A percentile compares a stretch with the other conserved stretches of the same genome.
Conservation (phyloP, 92 coral and sea anemone species). For the Parazoanthus swiftii region DNA sequence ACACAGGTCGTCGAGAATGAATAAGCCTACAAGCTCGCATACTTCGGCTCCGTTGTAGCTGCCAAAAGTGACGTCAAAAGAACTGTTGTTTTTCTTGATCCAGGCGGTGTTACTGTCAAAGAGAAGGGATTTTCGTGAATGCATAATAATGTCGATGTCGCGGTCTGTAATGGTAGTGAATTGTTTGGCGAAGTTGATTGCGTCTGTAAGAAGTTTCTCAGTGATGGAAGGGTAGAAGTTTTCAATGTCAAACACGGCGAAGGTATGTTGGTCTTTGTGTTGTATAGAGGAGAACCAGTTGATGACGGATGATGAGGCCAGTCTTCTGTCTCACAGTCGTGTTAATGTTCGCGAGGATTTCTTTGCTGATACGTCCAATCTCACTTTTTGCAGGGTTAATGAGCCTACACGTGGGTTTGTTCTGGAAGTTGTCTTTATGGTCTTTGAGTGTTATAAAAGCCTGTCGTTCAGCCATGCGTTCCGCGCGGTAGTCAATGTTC, state of each 20-base stretch:
- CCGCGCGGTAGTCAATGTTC: conserved; percentile 28
- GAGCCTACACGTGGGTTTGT: background rate
- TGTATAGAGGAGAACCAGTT: conserved; percentile 33
- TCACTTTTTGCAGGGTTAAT: conserved; percentile 30
- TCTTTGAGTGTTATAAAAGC: background rate
- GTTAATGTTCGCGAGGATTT: conserved; percentile 1
- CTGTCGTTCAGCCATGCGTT: conserved; percentile 38
- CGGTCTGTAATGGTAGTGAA: conserved; percentile 30
- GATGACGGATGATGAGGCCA: background rate
- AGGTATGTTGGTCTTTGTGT: background rate
- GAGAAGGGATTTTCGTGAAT: background rate
- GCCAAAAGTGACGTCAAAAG: conserved; percentile 38
- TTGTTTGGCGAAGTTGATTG: conserved; percentile 31
- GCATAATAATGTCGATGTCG: conserved; percentile 27
- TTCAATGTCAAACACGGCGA: too few relatives aligned
- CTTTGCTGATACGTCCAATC: background rate
- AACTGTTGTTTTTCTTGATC: background rate
- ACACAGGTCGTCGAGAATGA: too few relatives aligned
- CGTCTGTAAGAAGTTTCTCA: conserved; percentile 29
- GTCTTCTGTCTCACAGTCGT: background rate
- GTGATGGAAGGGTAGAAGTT: background rate
- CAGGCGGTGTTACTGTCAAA: background rate
- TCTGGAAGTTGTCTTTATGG: conserved; percentile 15
- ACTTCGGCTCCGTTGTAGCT: conserved; percentile 39
- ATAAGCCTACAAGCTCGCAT: conserved; percentile 9